These are phyloP conservation scores for Zosterops borbonicus DNA, from an alignment of 2,113 vertebrate genomes.

Conservation along the genomic window DNA sequence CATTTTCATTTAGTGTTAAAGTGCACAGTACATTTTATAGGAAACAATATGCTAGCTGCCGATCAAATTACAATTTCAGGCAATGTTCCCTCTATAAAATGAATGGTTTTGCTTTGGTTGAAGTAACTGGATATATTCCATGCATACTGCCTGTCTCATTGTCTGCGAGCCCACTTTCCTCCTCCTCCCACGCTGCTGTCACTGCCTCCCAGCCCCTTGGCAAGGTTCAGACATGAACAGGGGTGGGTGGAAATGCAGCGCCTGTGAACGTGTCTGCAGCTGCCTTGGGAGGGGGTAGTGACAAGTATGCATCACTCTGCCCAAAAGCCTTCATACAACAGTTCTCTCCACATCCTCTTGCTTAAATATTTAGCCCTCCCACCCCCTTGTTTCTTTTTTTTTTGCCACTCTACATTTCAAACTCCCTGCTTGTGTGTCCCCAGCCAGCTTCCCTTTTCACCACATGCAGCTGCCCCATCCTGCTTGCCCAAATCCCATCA, in stretches of 20 bases:
- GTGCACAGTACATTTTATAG: slow-evolving; percentile 76
- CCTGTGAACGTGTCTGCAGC: background rate
- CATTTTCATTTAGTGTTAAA: slow-evolving; percentile 76
- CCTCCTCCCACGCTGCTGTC: background rate
- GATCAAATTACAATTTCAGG: background rate
- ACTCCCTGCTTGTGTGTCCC: background rate
- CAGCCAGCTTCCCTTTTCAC: background rate
- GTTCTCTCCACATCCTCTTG: background rate
- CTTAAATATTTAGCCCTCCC: background rate
- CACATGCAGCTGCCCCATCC: background rate
- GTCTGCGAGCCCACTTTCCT: background rate
- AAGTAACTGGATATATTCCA: background rate
- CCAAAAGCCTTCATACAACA: background rate
- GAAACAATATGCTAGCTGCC: slow-evolving; percentile 69
- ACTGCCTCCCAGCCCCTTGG: background rate
- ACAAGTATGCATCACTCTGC: background rate
- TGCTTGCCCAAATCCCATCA: background rate
- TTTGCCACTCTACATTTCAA: background rate
- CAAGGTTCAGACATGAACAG: background rate
- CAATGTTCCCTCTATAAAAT: background rate
- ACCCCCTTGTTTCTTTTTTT: background rate
- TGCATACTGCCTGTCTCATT: background rate
- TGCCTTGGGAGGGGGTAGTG: background rate
- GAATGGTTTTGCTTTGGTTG: slow-evolving; percentile 1
- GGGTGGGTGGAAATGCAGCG: accelerated